Conservation (phyloP, 2,113 vertebrate species). For the Erpornis zantholeuca region DNA sequence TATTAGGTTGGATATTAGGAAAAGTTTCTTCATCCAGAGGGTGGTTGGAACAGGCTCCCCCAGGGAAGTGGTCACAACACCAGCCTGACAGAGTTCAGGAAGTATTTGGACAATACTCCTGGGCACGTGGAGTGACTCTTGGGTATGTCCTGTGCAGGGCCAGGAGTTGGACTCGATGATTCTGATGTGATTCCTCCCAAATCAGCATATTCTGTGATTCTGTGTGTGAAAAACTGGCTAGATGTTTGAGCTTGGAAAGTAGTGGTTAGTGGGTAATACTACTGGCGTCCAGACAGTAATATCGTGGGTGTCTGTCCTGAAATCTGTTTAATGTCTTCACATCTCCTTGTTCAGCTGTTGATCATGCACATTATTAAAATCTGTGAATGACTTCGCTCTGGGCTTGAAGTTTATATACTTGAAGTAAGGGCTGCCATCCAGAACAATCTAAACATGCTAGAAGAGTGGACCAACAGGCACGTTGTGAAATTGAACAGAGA, state of each 20-base stretch:
- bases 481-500: neutral
- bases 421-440: neutral
- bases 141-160: neutral
- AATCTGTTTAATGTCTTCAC: neutral
- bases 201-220: neutral
- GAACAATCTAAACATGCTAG: neutral
- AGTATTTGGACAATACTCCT: neutral
- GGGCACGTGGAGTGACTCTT: neutral
- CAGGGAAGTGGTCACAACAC: neutral
- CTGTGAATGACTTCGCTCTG: neutral
- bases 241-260: neutral
- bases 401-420: neutral
- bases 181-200: neutral
- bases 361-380: neutral
- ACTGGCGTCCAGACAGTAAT: neutral
- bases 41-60: neutral
- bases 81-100: neutral
- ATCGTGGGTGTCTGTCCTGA: rapidly evolving
- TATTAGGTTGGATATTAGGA: neutral
- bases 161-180: neutral
- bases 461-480: neutral
- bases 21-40: neutral
- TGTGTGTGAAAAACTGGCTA: neutral
- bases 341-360: neutral
- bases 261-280: neutral